Base-by-base conservation (phyloP, 1,140 invertebrate genomes). In the Drosophila azteca region DNA sequence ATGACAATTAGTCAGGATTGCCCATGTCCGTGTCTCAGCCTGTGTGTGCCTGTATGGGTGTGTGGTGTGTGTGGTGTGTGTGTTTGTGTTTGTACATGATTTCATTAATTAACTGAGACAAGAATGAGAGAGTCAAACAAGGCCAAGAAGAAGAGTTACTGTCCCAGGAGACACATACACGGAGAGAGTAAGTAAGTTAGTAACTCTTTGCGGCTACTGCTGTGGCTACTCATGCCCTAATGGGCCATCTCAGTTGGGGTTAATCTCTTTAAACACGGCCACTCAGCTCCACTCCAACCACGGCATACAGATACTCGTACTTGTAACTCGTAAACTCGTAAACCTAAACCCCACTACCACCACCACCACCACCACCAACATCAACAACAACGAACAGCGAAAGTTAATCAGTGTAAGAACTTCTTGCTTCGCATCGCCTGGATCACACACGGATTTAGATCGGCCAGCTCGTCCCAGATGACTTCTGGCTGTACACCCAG, bases 391-490 rank as follows among this genome's bases (percentile, higher is more conserved):
- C 8, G 8, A 15, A n/a, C 1, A 26, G 62, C 60, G 63, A 48
- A 24, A 22, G 20, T 31, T 31, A 59, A 31, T 50, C 26, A 59
- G 45, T 49, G 57, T 63, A 65, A 46, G 29, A 29, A 48, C n/a
- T 39, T 65, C 9, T 48, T 43, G 61, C 35, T 45, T 67, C 64
- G 46, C 39, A 50, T 46, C 31, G 17, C 49, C 22, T 57, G 57
- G 20, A 45, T 62, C 44, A 5, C 31, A 45, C 53, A 20, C 22
- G 11, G 8, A 43, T 41, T n/a, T 22, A 90, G 87, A 87, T 90
- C 87, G 79, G 82, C 41, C 70, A 83, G 84, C 62, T 90, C 87
- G 61, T 90, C 87, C 35, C 35, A 39, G 55, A 71, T 77, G 54
- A 73, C 77, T 45, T 77, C 78, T 58, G 72, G 69, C 67, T 79